Evolutionary conservation across 2,797 vertebrate species (phyloP), one percentile per base, ranked within the genome.

Genomic region (Acrossocheilus wenchowensis): DNA sequence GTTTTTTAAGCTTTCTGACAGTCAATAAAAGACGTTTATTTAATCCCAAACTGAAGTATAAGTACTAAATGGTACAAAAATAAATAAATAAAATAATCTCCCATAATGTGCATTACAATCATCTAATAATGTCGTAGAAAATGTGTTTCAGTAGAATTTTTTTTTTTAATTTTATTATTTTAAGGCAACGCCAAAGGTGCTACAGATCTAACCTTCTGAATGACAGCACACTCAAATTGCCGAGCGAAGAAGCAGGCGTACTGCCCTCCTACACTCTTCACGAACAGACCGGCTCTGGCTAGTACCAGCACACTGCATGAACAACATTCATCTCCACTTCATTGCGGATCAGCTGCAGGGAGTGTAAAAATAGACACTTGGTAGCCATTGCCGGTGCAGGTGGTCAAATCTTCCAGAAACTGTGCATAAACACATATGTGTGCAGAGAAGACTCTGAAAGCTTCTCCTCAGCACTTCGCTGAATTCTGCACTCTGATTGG

Each of bases 291-390:
- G 73, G 36, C 78, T 66, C 82, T 60, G 73, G 26, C 78, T 66
- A 50, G 84, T 43, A 78, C 43, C 30, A 79, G 62, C n/a, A 48
- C 72, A 84, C 82, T 43, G 75, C 66, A 79, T 72, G 50, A 81
- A 77, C 64, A 69, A 71, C 45, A 86, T 57, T 82, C 85, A 62
- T 80, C 57, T 62, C 41, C 52, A 48, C 79, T 86, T 83, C 48
- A 78, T 48, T 30, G 60, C 30, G 79, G 79, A 64, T 83, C 79
- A 86, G 86, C 43, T 83, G 21, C 52, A 48, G 26, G 11, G 21
- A 52, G 48, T 36, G 74, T 84, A 89, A 82, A 87, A 87, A 89
- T 86, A 90, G 85, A 82, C 62, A 77, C 60, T 54, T 15, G n/a
- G 9, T 57, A 83, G 77, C 77, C 66, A 77, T 81, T 80, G 82